Evolutionary conservation across 2,888 invertebrate species (phyloP), one percentile per base, ranked within the genome.

Genomic region (Tanypteryx hageni): DNA sequence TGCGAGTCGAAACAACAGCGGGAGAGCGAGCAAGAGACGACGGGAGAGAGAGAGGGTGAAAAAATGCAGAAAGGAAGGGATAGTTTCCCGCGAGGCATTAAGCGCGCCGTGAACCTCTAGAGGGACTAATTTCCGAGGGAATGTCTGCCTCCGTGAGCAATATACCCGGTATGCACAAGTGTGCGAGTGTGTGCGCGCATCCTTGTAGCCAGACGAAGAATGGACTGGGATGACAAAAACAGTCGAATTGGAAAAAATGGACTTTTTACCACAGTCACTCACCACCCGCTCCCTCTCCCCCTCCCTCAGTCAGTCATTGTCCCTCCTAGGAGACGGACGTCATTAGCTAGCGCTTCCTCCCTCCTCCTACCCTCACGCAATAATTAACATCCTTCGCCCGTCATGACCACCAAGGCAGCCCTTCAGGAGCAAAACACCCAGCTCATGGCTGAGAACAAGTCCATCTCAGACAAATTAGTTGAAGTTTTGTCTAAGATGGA

Each of bases 61-160:
- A 16, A 31, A 44, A 5, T 9, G 14, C 13, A 18, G 27, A 16
- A 31, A 44, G 27, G 27, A 31, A 13, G 27, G 81, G 10, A 31
- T 11, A 44, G 0, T 14, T 22, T 7, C 14, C 13, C 11, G 27
- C 27, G 82, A 14, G 31, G 44, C 7, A 31, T n/a, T 16, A 82
- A 82, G 82, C 13, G 56, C 31, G 82, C 82, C 82, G 82, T 82
- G 27, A 44, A 56, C 82, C 82, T 31, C 82, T 16, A 22, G 44
- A 5, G 82, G 13, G 44, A 16, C 82, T 82, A 82, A 82, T 82
- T 82, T 82, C 56, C 13, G n/a, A 82, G 44, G 82, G 44, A 82
- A n/a, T 27, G 82, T 31, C 44, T 44, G 82, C 82, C 18, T 82
- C 81, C 82, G 56, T 31, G 82, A 82, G 31, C 82, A 56, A 27